Percentiles rank a stretch among this genome's conserved stretches.
Evolutionary conservation across 2,113 vertebrate genomes (phyloP).

Genomic region (Dissostichus mawsoni): DNA sequence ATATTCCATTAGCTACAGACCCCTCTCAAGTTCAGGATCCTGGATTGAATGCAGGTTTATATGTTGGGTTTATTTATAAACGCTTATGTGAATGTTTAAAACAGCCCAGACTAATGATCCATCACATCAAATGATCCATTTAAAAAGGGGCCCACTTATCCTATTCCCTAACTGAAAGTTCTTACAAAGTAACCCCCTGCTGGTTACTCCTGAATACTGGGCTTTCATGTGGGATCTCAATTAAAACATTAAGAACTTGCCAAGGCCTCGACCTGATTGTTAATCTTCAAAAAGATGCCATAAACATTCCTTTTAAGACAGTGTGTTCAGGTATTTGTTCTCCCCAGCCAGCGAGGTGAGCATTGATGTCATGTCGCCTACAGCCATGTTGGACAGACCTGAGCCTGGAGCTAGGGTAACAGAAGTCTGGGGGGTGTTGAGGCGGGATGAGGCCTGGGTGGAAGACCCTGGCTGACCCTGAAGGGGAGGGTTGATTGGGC

Average conservation of each 20-base stretch:
- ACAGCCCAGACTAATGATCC: conserved; percentile 21
- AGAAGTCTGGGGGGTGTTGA: conserved; percentile 83
- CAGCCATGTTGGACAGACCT: conserved; percentile 94
- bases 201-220: background rate
- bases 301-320: conserved; percentile 82
- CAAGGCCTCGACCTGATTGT: conserved; percentile 40
- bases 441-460: conserved; percentile 84
- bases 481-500: conserved; percentile 77
- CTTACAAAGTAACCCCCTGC: conserved; percentile 12
- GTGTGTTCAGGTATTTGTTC: conserved; percentile 94
- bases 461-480: conserved; percentile 75
- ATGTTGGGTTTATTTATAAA: conserved; percentile 24
- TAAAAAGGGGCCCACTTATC: conserved; percentile 3
- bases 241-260: conserved; percentile 22
- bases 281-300: conserved; percentile 9
- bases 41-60: conserved; percentile 16
- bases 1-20: conserved; percentile 12
- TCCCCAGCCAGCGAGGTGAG: conserved; percentile 93
- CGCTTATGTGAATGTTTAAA: conserved; percentile 10
- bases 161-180: conserved; percentile 11
- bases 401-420: conserved; percentile 78
- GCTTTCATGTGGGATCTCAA: conserved; percentile 27
- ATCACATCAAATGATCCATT: conserved; percentile 23
- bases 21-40: conserved; percentile 3
- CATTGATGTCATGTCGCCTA: conserved; percentile 97